A percentile compares a stretch with the other conserved stretches of the same genome.
phyloP scores from a whole-genome alignment of 2,888 invertebrate genomes.

The Thymelicus acteon region DNA sequence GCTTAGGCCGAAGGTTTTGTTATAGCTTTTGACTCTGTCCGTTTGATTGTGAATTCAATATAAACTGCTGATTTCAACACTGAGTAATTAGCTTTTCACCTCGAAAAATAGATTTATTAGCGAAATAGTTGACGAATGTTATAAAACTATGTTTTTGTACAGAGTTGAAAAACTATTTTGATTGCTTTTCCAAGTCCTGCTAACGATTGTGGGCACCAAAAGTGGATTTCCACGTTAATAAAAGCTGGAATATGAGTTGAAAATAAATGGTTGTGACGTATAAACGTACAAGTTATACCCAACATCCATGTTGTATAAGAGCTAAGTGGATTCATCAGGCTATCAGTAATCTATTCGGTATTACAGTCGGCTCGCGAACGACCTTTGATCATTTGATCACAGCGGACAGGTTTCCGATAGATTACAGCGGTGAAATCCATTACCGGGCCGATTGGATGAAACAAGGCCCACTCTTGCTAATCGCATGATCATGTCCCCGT shows the following conservation, averaged over 20 bases:
- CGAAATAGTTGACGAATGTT: too few relatives aligned
- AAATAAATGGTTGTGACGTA: neutral
- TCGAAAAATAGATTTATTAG: too few relatives aligned
- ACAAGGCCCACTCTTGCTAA: neutral
- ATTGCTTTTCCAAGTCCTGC: too few relatives aligned
- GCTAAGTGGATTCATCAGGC: neutral
- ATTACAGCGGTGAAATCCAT: constrained; percentile 3
- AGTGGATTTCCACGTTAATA: too few relatives aligned
- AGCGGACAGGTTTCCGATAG: constrained; percentile 11
- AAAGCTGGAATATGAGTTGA: neutral
- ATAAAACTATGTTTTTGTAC: too few relatives aligned
- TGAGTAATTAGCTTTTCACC: too few relatives aligned
- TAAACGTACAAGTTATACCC: neutral
- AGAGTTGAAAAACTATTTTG: too few relatives aligned
- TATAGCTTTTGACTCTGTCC: too few relatives aligned
- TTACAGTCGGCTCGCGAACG: neutral
- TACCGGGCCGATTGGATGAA: constrained; percentile 1
- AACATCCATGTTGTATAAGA: neutral
- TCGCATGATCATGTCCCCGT: neutral
- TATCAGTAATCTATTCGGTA: constrained; percentile 3
- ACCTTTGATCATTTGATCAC: constrained; percentile 13
- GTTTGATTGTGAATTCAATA: too few relatives aligned
- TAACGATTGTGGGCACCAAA: too few relatives aligned
- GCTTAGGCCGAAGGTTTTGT: too few relatives aligned
- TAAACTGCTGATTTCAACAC: too few relatives aligned